A percentile compares a stretch with the other conserved stretches of the same genome.
Evolutionary conservation across 2,888 invertebrate species (phyloP).

Genomic region (Corythucha ciliata): DNA sequence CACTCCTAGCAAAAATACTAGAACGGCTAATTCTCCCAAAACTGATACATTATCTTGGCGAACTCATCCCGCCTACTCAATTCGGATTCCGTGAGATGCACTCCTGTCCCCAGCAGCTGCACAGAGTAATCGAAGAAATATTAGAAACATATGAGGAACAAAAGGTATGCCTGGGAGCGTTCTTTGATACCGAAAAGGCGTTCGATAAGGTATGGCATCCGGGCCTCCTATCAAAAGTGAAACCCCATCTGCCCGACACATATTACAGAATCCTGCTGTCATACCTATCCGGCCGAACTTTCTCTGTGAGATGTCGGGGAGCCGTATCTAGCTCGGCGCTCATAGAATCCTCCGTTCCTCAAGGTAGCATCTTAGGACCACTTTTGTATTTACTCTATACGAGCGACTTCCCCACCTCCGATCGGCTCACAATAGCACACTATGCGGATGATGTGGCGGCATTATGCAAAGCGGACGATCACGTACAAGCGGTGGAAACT

Average conservation of each 20-base stretch:
- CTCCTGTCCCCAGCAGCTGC: constrained; percentile 15
- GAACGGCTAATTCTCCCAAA: no score
- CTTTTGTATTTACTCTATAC: constrained; percentile 15
- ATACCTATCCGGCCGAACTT: constrained; percentile 9
- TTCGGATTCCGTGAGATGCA: constrained; percentile 13
- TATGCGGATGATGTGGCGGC: constrained; percentile 12
- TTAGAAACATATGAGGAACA: constrained; percentile 12
- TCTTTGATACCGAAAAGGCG: constrained; percentile 9
- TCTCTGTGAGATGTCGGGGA: constrained; percentile 1
- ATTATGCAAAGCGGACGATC: no score
- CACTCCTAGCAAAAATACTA: no score
- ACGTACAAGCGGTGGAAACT: no score
- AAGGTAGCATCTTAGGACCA: constrained; percentile 20
- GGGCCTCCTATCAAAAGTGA: constrained; percentile 16
- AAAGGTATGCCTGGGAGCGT: constrained; percentile 3
- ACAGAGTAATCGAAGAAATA: constrained; percentile 13
- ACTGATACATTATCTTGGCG: no score
- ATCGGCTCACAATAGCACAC: constrained; percentile 2
- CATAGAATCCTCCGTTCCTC: constrained; percentile 20
- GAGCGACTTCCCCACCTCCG: constrained; percentile 13
- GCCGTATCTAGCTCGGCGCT: background rate
- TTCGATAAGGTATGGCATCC: constrained; percentile 18
- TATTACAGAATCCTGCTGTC: constrained; percentile 17
- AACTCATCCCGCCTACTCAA: constrained; percentile 6
- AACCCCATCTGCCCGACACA: constrained; percentile 14